Base-by-base conservation (phyloP, 1,140 invertebrate genomes). In the Rhagoletis zephyria region DNA sequence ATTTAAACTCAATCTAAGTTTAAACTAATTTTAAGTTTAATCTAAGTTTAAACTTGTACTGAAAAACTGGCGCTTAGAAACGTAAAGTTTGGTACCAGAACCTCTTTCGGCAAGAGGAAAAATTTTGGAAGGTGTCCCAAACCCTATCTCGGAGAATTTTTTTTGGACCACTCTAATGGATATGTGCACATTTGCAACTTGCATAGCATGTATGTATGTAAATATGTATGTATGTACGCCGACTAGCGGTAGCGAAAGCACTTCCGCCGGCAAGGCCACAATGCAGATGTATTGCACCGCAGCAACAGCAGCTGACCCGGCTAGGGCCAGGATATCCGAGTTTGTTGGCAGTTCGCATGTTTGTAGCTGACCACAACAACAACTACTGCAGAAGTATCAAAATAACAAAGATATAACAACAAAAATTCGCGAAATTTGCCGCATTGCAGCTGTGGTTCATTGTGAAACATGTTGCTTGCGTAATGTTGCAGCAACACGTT, bases 271-370 rank as follows among this genome's bases (percentile, higher is more conserved):
- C 74, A 81, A 81, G 74, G 74, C 51, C 74, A 81, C 10, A 19
- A 7, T 81, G 74, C 74, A 81, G 74, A 81, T 56, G 74, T 56
- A 19, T 81, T 81, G 74, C 74, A 81, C 42, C 74, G 45, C 67
- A 45, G 67, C 67, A 45, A 74, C 67, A 74, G 74, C 74, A 81
- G 74, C 74, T 81, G 74, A 81, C 74, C 74, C 74, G 74, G 51
- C 74, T 81, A 59, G 16, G 56, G 48, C 7, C 7, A 10, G 74
- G 74, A 81, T 19, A 81, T 81, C 74, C 7, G 14, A 42, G 48
- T 16, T 6, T 56, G 4, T 81, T 9, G 16, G 74, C n/a, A 56
- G n/a, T 81, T 59, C 74, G 74, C 74, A 81, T 81, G 74, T 81
- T 77, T 77, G 42, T 30, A 14, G 45, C 70, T 77, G 70, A 77